These are phyloP conservation scores for Drosophila stalkeri DNA, from an alignment of 2,888 invertebrate species.

Conservation along the genomic window DNA sequence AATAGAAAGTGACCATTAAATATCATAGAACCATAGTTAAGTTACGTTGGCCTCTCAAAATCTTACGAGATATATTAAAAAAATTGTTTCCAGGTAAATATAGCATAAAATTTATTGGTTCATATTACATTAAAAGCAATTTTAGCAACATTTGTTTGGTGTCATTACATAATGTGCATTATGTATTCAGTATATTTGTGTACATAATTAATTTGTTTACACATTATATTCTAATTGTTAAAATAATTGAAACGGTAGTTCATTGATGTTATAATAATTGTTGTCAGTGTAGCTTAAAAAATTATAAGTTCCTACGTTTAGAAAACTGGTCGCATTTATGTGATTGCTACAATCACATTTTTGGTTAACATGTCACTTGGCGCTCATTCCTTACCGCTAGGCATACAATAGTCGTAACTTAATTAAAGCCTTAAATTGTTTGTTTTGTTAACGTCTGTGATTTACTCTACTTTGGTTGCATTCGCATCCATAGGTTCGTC, in stretches of 20 bases:
- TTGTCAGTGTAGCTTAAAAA: constrained; percentile 26
- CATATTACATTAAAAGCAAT: constrained; percentile 48
- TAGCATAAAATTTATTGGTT: constrained; percentile 73
- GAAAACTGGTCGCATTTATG: constrained; percentile 74
- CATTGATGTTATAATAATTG: constrained; percentile 41
- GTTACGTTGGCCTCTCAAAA: neutral
- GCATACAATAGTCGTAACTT: constrained; percentile 57
- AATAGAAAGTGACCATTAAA: neutral
- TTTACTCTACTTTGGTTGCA: constrained; percentile 31
- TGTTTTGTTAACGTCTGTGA: constrained; percentile 42
- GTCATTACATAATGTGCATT: constrained; percentile 49
- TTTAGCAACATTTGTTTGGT: constrained; percentile 43
- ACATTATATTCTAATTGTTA: constrained; percentile 52
- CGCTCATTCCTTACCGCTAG: constrained; percentile 47
- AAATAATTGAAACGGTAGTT: constrained; percentile 78
- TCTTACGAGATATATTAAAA: neutral
- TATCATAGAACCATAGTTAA: neutral
- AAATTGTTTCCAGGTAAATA: constrained; percentile 1
- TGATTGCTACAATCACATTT: constrained; percentile 66
- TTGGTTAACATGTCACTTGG: constrained; percentile 62
- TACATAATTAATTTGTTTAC: constrained; percentile 56
- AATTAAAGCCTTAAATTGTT: constrained; percentile 72
- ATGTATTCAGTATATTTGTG: constrained; percentile 41
- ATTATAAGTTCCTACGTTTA: constrained; percentile 52
- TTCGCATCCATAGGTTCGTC: constrained; percentile 50